These are phyloP conservation scores for Boulengeromyrus knoepffleri DNA, from an alignment of 2,113 vertebrate species.

Conservation along the genomic window DNA sequence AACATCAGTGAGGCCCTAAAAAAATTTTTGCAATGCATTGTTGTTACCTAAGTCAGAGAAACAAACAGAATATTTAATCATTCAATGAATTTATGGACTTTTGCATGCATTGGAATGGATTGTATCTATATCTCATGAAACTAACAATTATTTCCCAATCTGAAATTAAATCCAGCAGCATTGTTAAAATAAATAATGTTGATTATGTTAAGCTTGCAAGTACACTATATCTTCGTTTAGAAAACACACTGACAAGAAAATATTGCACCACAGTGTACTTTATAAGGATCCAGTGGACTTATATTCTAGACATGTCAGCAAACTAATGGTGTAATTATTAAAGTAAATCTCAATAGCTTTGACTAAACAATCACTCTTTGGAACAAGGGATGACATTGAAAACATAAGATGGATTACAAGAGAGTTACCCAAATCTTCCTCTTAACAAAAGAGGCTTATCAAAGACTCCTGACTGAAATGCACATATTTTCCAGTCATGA, in stretches of 20 bases:
- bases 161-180: neutral
- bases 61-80: neutral
- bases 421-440: slow-evolving; percentile 24
- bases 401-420: slow-evolving; percentile 19
- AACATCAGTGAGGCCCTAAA: neutral
- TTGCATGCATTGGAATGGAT: neutral
- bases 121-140: neutral
- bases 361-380: slow-evolving; percentile 19
- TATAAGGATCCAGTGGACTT: slow-evolving; percentile 4
- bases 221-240: neutral
- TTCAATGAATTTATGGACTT: neutral
- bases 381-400: slow-evolving; percentile 4
- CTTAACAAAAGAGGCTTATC: slow-evolving; percentile 18
- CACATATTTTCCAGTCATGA: neutral
- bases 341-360: slow-evolving; percentile 35
- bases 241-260: slow-evolving; percentile 17
- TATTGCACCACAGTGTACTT: slow-evolving; percentile 20
- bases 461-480: neutral
- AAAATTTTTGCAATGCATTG: neutral
- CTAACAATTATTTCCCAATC: neutral
- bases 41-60: neutral
- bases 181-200: neutral
- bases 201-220: neutral
- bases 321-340: slow-evolving; percentile 2
- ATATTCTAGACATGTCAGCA: slow-evolving; percentile 20